phyloP scores from a whole-genome alignment of 2,113 vertebrate genomes.

The Eublepharis macularius region DNA sequence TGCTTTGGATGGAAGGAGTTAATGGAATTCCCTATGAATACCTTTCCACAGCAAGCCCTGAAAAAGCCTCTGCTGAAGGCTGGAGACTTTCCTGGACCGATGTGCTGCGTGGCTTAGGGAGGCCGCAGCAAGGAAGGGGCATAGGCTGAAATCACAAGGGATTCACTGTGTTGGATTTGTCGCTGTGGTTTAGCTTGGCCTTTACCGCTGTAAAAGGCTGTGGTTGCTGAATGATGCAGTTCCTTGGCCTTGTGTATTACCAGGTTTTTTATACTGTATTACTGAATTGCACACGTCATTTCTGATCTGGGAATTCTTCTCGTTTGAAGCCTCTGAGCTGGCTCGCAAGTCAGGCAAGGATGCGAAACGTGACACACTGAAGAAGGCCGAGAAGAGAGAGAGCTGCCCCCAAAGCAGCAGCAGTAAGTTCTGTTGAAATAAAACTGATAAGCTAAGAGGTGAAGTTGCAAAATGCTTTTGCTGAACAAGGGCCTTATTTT shows the following conservation, averaged over 20 bases:
- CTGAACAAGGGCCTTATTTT: neutral
- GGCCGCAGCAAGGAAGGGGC: too few species aligned
- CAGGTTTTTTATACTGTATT: neutral
- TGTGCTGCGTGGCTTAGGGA: too few species aligned
- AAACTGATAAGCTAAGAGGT: neutral
- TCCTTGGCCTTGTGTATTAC: neutral
- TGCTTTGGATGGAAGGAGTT: neutral
- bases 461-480: neutral
- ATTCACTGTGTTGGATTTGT: neutral
- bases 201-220: neutral
- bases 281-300: neutral
- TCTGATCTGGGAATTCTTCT: slow-evolving; percentile 16
- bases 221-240: neutral
- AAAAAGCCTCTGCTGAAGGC: too few species aligned
- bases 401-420: slow-evolving; percentile 72
- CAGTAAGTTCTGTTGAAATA: slow-evolving; percentile 75
- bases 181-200: neutral
- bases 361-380: slow-evolving; percentile 56
- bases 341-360: slow-evolving; percentile 82
- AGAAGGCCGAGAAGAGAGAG: slow-evolving; percentile 63
- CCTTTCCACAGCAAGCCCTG: too few species aligned
- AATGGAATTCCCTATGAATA: too few species aligned
- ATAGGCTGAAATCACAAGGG: too few species aligned
- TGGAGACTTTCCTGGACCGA: too few species aligned
- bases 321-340: slow-evolving; percentile 82